Base-by-base conservation (phyloP, 1,140 invertebrate genomes). In the Globodera rostochiensis region DNA sequence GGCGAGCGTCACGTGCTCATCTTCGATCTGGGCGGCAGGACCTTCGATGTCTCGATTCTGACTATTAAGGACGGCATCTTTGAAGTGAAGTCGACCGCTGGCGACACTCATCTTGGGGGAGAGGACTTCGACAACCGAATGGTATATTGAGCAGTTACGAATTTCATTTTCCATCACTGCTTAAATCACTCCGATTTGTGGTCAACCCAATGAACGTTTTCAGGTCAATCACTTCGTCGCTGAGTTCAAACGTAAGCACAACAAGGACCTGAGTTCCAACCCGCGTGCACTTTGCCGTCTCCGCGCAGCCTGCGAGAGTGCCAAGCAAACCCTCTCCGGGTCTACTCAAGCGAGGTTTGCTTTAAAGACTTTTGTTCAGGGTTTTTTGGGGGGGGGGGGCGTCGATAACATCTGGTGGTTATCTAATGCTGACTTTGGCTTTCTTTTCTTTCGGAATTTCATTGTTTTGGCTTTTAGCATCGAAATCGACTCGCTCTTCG, bases 211-310 rank as follows among this genome's bases (percentile, higher is more conserved):
- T 25, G 25, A 25, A 25, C 25, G 25, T 21, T 77, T 77, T 79
- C 94, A 98, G 93, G 96, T 98, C 45, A 96, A 95, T 88, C 95
- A 97, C 91, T 97, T 98, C 87, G 94, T 96, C 2, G 94, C 96
- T 90, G 96, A 98, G 90, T 98, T 98, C 92, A 97, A 97, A 91
- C 92, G 96, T 74, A 98, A 98, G 90, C 94, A 96, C 92, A 97
- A 96, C 90, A 97, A 96, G 88, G 96, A 98, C 85, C 91, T 98
- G 49, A 93, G 93, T 36, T 91, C 92, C 70, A 97, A 97, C 92
- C 96, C 96, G 89, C 92, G 96, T 81, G 95, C 96, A 4, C 91
- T 98, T 21, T 92, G 96, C 88, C 93, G 96, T 90, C 91, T 98
- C 74, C 25, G 25, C 25, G 1, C 25, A 1, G 25, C 25, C 1